phyloP scores from a whole-genome alignment of 2,888 invertebrate species.

The Malthinus seriepunctatus region DNA sequence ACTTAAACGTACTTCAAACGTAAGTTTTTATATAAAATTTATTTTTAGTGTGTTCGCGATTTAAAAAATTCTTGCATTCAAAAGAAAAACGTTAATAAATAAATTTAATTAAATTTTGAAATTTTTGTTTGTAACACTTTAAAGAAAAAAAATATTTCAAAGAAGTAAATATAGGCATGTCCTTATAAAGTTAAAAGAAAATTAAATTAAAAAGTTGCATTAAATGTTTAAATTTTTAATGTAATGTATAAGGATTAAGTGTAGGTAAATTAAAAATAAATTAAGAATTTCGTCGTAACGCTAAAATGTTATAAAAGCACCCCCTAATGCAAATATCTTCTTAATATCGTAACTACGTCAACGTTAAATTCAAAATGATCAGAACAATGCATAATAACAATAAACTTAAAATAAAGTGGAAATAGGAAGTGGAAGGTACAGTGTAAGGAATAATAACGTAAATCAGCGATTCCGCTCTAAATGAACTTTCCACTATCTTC shows the following conservation, averaged over 20 bases:
- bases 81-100: slow-evolving; percentile 1
- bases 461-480: slow-evolving; percentile 20
- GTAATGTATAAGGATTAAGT: background rate
- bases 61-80: background rate
- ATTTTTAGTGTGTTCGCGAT: too few relatives aligned
- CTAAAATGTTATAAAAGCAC: too few relatives aligned
- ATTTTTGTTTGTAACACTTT: background rate
- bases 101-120: background rate
- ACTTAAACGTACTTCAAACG: too few relatives aligned
- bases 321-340: too few relatives aligned
- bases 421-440: slow-evolving; percentile 23
- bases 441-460: slow-evolving; percentile 20
- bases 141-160: background rate
- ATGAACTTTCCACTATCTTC: slow-evolving; percentile 12
- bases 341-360: too few relatives aligned
- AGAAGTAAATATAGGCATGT: too few relatives aligned
- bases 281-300: background rate
- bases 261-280: background rate
- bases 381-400: slow-evolving; percentile 26
- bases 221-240: too few relatives aligned
- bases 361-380: too few relatives aligned
- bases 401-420: slow-evolving; percentile 23
- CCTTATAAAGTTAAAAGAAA: too few relatives aligned
- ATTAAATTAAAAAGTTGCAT: too few relatives aligned
- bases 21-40: too few relatives aligned